phyloP scores from a whole-genome alignment of 2,113 vertebrate genomes.

The Oxyruncus cristatus region DNA sequence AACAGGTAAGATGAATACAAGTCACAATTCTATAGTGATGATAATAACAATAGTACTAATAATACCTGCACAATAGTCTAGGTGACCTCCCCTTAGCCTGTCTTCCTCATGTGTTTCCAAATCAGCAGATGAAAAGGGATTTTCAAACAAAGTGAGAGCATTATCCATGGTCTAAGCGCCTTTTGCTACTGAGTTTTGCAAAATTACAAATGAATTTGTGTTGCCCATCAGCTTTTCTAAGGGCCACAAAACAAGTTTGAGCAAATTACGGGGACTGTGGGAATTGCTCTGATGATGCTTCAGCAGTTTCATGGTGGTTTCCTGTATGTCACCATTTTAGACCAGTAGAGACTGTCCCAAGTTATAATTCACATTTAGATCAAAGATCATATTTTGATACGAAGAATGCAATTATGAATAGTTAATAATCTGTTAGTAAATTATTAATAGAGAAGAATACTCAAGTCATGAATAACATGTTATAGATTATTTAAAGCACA shows the following conservation, averaged over 20 bases:
- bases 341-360: not conserved
- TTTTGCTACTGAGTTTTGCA: not conserved
- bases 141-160: not conserved
- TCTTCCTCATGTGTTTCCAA: not conserved
- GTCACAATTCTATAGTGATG: not conserved
- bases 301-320: not conserved
- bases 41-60: not conserved
- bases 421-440: slow-evolving; percentile 54
- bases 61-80: not conserved
- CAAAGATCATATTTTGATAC: slow-evolving; percentile 26
- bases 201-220: not conserved
- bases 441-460: slow-evolving; percentile 46
- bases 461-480: slow-evolving; percentile 31
- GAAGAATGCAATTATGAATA: slow-evolving; percentile 49
- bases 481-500: slow-evolving; percentile 59
- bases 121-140: not conserved
- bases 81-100: not conserved
- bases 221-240: not conserved
- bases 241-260: not conserved
- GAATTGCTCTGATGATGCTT: not conserved
- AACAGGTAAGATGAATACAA: not conserved
- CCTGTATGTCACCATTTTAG: not conserved
- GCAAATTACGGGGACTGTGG: not conserved
- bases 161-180: not conserved
- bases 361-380: slow-evolving; percentile 11